Base-by-base conservation (phyloP, 2,888 invertebrate species). In the Hypomecis punctinalis region DNA sequence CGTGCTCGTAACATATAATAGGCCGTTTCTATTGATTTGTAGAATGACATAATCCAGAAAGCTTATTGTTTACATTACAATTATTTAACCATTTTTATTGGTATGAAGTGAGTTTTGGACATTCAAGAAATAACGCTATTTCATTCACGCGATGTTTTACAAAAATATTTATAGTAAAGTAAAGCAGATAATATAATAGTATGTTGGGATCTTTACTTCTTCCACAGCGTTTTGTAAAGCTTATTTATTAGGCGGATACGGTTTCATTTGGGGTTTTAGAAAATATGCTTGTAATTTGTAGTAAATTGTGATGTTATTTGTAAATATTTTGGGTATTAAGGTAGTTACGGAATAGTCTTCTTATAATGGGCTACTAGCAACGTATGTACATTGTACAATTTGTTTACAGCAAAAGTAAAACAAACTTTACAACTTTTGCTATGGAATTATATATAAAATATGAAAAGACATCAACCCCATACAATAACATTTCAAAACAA, bases 41-140 rank as follows among this genome's bases (percentile, higher is more conserved):
- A 56, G 67, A 71, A 73, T 70, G 66, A 66, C 71, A 71, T 71
- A 73, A 71, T 73, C 65, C 64, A 66, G 51, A 69, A 69, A 66
- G 67, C 55, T 58, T 64, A 72, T 71, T 70, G 68, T 61, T 63
- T 65, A 57, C 63, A 69, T 70, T 64, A 64, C 65, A 71, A 69
- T 73, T 71, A 66, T 69, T 61, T 66, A 69, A 57, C 57, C 66
- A 37, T 52, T 63, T 72, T 72, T 68, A 72, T 70, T 63, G 45
- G 53, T 54, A 66, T 63, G 43, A 66, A 64, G 64, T 68, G 66
- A 70, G 63, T 54, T 61, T 56, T 54, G 49, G 62, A 67, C 61
- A 62, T 67, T 57, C 64, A 62, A 52, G 57, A 61, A 57, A 68
- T 65, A 67, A 65, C 61, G 52, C 61, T 68, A 66, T 63, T 70